These are phyloP conservation scores for Scaptomyza cyrtandrae DNA, from an alignment of 2,888 invertebrate species.

Conservation along the genomic window DNA sequence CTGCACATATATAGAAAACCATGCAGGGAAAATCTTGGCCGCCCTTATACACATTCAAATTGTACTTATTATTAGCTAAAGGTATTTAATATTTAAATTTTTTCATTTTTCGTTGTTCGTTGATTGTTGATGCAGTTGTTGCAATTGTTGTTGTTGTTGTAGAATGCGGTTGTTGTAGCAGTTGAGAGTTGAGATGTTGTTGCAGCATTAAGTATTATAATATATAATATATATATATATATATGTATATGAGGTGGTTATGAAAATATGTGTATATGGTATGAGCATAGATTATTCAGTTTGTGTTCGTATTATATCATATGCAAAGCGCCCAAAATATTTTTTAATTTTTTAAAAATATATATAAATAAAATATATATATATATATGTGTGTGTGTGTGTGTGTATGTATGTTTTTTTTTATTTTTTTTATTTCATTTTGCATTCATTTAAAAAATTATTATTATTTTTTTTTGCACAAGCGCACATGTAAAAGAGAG, in stretches of 20 bases:
- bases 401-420: constrained; percentile 15
- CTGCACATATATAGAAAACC: constrained; percentile 84
- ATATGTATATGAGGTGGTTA: constrained; percentile 7
- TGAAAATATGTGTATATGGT: constrained; percentile 30
- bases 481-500: constrained; percentile 72
- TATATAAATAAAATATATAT: not conserved
- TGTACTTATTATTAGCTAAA: constrained; percentile 61
- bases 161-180: constrained; percentile 31
- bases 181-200: constrained; percentile 31
- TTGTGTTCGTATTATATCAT: constrained; percentile 32
- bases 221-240: constrained; percentile 12
- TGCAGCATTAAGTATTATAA: constrained; percentile 27
- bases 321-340: constrained; percentile 51
- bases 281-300: constrained; percentile 32
- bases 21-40: constrained; percentile 84
- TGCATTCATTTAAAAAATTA: constrained; percentile 3
- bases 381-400: constrained; percentile 22
- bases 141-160: not conserved
- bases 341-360: constrained; percentile 13
- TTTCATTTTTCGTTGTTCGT: constrained; percentile 14
- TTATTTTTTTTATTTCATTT: constrained; percentile 34
- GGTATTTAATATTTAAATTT: constrained; percentile 12
- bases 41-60: constrained; percentile 66
- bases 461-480: constrained; percentile 58
- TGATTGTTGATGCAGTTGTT: constrained; percentile 36